phyloP scores from a whole-genome alignment of 2,888 invertebrate species.

The Omphaloscelis lunosa region DNA sequence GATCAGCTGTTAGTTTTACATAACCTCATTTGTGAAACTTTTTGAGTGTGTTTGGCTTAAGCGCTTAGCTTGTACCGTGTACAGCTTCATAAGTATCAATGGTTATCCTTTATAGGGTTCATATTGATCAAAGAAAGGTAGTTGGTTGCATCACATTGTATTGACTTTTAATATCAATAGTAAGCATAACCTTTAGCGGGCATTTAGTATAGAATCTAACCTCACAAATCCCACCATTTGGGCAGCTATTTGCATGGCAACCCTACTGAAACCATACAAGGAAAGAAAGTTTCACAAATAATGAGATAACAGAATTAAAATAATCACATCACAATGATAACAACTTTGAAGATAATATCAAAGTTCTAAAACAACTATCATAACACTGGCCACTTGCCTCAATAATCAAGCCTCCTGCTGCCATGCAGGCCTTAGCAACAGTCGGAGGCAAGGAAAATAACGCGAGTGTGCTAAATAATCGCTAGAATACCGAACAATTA shows the following conservation, averaged over 20 bases:
- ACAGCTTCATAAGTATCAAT: background rate
- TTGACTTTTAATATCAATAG: background rate
- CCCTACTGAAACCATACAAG: constrained; percentile 14
- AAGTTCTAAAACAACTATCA: constrained; percentile 50
- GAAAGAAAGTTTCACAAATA: constrained; percentile 33
- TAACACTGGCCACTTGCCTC: constrained; percentile 39
- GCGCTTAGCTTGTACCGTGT: background rate
- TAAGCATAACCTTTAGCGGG: background rate
- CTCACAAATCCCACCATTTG: constrained; percentile 11
- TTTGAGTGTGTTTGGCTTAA: background rate
- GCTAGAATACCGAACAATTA: constrained; percentile 41
- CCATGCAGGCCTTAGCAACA: constrained; percentile 63
- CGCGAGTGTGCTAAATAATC: constrained; percentile 53
- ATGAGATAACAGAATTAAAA: constrained; percentile 53
- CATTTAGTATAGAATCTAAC: constrained; percentile 20
- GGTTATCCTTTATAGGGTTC: no score
- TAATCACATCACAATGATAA: constrained; percentile 65
- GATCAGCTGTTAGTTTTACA: constrained; percentile 51
- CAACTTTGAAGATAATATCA: constrained; percentile 55
- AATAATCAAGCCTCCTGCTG: constrained; percentile 38
- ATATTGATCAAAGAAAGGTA: background rate
- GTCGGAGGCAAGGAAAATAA: constrained; percentile 41
- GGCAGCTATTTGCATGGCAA: constrained; percentile 30
- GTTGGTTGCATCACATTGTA: constrained; percentile 14
- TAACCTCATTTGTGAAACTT: constrained; percentile 37